phyloP scores from a whole-genome alignment of 1,140 invertebrate species.

The Ceratina australensis region DNA sequence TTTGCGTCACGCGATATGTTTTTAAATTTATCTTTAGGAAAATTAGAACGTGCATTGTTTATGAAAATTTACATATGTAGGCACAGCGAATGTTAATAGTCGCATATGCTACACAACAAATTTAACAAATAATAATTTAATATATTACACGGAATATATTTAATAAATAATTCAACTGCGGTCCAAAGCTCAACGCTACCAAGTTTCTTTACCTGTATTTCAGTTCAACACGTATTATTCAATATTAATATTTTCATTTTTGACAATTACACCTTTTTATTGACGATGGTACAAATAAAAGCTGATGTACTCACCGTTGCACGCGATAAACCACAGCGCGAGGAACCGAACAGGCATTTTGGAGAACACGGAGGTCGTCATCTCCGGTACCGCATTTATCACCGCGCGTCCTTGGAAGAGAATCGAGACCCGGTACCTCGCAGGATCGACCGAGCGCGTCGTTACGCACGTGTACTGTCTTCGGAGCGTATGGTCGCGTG shows the following conservation, averaged over 20 bases:
- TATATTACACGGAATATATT: too few species aligned
- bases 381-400: constrained; percentile 58
- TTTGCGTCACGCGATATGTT: not conserved
- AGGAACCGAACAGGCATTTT: constrained; percentile 55
- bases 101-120: too few species aligned
- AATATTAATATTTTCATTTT: too few species aligned
- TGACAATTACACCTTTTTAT: too few species aligned
- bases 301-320: constrained; percentile 46
- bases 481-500: constrained; percentile 53
- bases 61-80: not conserved
- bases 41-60: not conserved
- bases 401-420: constrained; percentile 40
- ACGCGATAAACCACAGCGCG: constrained; percentile 42
- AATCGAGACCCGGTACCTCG: constrained; percentile 24
- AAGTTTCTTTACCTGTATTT: too few species aligned
- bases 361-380: constrained; percentile 50
- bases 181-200: too few species aligned
- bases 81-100: not conserved
- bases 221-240: too few species aligned
- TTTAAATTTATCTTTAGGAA: not conserved
- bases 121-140: too few species aligned
- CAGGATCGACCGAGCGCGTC: constrained; percentile 42
- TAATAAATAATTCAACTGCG: too few species aligned
- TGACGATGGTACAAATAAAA: too few species aligned
- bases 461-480: constrained; percentile 58